These are phyloP conservation scores for Riparia riparia DNA, from an alignment of 2,113 vertebrate genomes.

Conservation along the genomic window DNA sequence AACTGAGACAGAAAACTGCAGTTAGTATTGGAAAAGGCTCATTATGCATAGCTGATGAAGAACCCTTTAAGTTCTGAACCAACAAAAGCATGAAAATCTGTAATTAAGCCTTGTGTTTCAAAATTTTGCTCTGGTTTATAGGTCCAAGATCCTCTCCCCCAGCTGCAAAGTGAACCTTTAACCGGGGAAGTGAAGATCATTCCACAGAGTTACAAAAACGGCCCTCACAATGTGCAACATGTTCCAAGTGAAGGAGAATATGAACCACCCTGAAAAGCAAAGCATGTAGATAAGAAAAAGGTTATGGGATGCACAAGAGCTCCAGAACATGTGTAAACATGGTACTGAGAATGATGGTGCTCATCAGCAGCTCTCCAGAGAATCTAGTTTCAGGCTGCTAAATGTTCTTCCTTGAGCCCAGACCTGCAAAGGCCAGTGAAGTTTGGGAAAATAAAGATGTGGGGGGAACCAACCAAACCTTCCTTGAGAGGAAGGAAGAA, in stretches of 20 bases:
- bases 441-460: not conserved
- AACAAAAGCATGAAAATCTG: not conserved
- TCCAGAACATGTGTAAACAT: not conserved
- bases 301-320: not conserved
- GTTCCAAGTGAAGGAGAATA: not conserved
- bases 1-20: not conserved
- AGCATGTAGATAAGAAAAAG: not conserved
- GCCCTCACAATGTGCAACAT: rapidly evolving
- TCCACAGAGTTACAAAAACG: not conserved
- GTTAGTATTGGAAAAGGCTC: not conserved
- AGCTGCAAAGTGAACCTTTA: not conserved
- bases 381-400: not conserved
- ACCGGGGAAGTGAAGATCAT: not conserved
- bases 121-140: not conserved
- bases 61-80: not conserved
- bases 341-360: not conserved
- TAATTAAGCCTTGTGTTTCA: not conserved
- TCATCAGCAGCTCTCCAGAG: not conserved
- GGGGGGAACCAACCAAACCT: not conserved
- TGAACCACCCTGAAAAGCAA: not conserved
- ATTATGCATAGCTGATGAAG: not conserved
- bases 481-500: not conserved
- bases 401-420: not conserved
- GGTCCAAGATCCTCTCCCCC: not conserved
- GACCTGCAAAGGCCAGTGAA: not conserved